Evolutionary conservation across 2,888 invertebrate genomes (phyloP), one percentile per base, ranked within the genome.

Genomic region (Pollenia angustigena): DNA sequence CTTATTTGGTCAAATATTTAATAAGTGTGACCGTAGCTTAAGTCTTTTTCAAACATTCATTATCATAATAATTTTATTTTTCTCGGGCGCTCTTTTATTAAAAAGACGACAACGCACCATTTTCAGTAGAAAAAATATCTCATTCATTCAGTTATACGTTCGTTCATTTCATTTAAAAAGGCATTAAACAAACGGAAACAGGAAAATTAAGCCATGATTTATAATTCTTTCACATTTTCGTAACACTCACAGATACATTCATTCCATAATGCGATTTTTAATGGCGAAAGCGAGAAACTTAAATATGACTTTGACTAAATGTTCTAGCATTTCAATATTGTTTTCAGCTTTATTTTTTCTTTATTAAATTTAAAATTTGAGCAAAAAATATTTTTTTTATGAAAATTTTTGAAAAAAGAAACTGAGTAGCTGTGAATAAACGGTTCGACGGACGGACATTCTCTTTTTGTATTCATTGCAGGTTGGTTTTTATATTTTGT

Each of bases 121-220:
- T 81, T 74, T 54, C 72, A 56, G 40, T 48, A 7, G 71, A 23
- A 71, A 54, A 64, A 71, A 52, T 44, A 62, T 68, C 32, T 12
- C 18, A 40, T 60, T 23, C 48, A 74, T 66, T 78, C 64, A 64
- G 52, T 79, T 48, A 52, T 60, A 62, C 44, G 68, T 50, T 46
- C 66, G 69, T n/a, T 81, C 84, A 74, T 84, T 84, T 82, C 82
- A 88, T 88, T 90, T 89, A 18, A 87, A 76, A 87, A 82, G 62
- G 88, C 88, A 88, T 88, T 88, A 87, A 82, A 88, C 82, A 87
- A 85, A 84, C 88, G 90, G 89, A 89, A 89, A 89, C 90, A 88
- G 90, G 89, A 90, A 90, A 90, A 90, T 90, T 90, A 90, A 90
- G 89, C 88, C 85, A 88, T 90, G 89, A 90, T 90, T 90, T 90